phyloP scores from a whole-genome alignment of 2,113 vertebrate species.

The Sarotherodon lohbergeri region DNA sequence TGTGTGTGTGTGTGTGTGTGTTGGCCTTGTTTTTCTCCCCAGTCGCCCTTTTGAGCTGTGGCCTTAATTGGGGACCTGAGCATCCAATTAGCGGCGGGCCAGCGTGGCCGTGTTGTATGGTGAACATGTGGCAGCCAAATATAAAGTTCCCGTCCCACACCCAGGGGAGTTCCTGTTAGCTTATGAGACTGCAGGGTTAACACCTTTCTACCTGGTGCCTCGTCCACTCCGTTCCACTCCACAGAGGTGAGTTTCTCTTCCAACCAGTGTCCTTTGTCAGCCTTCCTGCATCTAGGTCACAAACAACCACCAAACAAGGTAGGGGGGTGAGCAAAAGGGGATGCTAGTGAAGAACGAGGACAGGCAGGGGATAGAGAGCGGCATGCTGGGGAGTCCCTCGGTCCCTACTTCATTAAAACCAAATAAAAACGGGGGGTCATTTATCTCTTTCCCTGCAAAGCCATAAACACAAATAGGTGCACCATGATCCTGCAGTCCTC shows the following conservation, averaged over 20 bases:
- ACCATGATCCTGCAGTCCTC: not conserved
- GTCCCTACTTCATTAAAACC: conserved; percentile 80
- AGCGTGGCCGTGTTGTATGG: conserved; percentile 65
- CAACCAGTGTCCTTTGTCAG: conserved; percentile 48
- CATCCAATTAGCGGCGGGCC: conserved; percentile 80
- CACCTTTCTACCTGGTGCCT: not conserved
- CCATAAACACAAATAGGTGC: conserved; percentile 74
- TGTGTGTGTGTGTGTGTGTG: not conserved
- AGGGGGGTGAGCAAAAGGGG: not conserved
- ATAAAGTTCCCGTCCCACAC: not conserved
- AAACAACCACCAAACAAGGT: conserved; percentile 11
- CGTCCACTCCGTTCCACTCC: conserved; percentile 15
- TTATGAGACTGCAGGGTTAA: conserved; percentile 8
- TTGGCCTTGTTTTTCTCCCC: conserved; percentile 49
- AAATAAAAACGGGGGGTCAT: conserved; percentile 76
- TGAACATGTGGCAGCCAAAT: conserved; percentile 71
- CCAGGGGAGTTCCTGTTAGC: conserved; percentile 14
- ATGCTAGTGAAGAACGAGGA: conserved; percentile 17
- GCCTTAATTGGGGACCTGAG: conserved; percentile 85
- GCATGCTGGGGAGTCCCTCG: conserved; percentile 62
- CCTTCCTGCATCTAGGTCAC: conserved; percentile 69
- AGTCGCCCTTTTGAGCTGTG: conserved; percentile 76
- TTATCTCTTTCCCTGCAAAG: conserved; percentile 72
- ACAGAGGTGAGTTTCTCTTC: not conserved
- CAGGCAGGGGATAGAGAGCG: conserved; percentile 26